These are phyloP conservation scores for Mythimna loreyi DNA, from an alignment of 2,888 invertebrate genomes.

Conservation along the genomic window DNA sequence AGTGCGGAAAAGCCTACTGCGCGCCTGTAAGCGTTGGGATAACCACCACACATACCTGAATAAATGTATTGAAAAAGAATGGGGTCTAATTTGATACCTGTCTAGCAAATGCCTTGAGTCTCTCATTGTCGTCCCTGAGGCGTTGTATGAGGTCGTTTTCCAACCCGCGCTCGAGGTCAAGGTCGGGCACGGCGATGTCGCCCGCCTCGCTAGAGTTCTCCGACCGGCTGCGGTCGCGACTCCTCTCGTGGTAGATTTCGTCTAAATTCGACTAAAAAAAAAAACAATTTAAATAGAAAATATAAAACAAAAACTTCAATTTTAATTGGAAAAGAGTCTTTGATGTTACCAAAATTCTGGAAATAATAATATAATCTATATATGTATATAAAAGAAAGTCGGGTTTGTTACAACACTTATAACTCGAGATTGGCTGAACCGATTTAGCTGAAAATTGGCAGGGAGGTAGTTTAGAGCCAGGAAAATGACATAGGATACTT, in stretches of 20 bases:
- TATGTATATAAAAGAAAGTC: no score
- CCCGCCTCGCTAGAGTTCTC: slow-evolving; percentile 68
- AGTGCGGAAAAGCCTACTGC: no score
- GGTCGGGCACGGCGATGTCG: slow-evolving; percentile 33
- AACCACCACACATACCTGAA: no score
- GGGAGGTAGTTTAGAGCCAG: no score
- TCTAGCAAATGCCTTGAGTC: slow-evolving; percentile 74
- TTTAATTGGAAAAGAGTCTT: neutral
- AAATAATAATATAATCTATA: no score
- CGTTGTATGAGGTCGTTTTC: slow-evolving; percentile 53
- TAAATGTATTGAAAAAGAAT: no score
- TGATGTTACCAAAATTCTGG: neutral
- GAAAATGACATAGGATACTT: no score
- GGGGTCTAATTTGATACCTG: slow-evolving; percentile 74
- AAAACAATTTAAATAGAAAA: neutral
- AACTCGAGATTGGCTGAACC: no score
- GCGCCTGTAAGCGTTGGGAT: no score
- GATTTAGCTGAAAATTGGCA: no score
- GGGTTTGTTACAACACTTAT: no score
- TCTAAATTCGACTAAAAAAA: slow-evolving; percentile 68
- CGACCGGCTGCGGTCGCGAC: slow-evolving; percentile 60
- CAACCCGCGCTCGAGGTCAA: slow-evolving; percentile 2
- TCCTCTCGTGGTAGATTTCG: slow-evolving; percentile 63
- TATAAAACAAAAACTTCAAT: neutral
- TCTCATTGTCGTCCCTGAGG: slow-evolving; percentile 77